Evolutionary conservation across 2,888 invertebrate genomes (phyloP).

Genomic region (Agriopis marginaria): DNA sequence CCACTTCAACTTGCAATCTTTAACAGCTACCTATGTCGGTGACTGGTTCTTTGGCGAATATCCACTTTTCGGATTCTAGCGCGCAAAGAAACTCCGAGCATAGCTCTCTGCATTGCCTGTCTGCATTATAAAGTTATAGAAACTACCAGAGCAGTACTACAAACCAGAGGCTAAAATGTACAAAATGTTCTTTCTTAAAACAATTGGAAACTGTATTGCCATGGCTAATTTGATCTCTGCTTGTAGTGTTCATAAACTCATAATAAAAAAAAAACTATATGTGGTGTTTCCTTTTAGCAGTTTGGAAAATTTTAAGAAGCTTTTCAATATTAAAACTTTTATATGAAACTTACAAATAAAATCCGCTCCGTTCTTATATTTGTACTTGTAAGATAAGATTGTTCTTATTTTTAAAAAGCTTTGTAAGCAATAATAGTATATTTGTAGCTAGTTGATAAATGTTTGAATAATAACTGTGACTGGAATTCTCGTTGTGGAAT

Average conservation of each 20-base stretch:
- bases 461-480: slow-evolving; percentile 55
- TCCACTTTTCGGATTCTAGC: no score
- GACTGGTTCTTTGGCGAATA: no score
- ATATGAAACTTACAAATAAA: slow-evolving; percentile 62
- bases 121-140: not conserved
- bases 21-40: no score
- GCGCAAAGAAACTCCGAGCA: no score
- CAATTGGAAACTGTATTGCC: slow-evolving; percentile 67
- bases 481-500: slow-evolving; percentile 57
- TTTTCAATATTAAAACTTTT: slow-evolving; percentile 65
- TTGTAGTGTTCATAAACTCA: slow-evolving; percentile 67
- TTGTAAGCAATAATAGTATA: slow-evolving; percentile 70
- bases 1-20: no score
- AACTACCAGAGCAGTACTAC: slow-evolving; percentile 71
- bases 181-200: slow-evolving; percentile 67
- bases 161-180: slow-evolving; percentile 78
- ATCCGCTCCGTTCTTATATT: slow-evolving; percentile 66
- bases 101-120: no score
- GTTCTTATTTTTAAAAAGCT: slow-evolving; percentile 66
- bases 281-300: slow-evolving; percentile 69
- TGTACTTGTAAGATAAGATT: slow-evolving; percentile 66
- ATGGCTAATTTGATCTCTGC: slow-evolving; percentile 82
- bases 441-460: slow-evolving; percentile 64
- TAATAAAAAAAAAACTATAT: slow-evolving; percentile 45
- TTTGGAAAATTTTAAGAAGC: slow-evolving; percentile 58